Evolutionary conservation across 2,113 vertebrate species (phyloP), one percentile per base, ranked within the genome.

Genomic region (Cinclus cinclus): DNA sequence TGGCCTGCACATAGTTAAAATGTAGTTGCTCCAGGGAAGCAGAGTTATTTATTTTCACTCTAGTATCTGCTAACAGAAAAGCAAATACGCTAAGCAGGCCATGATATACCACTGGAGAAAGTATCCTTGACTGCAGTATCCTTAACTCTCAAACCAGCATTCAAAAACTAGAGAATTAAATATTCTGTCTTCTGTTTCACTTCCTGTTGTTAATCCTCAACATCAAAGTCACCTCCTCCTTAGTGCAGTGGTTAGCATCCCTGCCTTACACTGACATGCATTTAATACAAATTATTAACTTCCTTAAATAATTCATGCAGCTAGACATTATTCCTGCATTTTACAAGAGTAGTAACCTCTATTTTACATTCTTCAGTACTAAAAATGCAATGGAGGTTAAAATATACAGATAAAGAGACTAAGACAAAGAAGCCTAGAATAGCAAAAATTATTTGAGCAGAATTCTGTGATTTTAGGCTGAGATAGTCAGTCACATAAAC

Each of bases 151-250:
- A 97, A 97, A 95, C 96, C 97, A 98, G 94, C 91, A 84, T 95
- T 97, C 97, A 97, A 97, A 95, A 97, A 97, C 98, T 98, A 97
- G 92, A 98, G 98, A 98, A 98, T 98, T 97, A 96, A 96, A 95
- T 92, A 94, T 97, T 98, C 96, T 98, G 97, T 93, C 91, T 97
- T 97, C 98, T 97, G 97, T 97, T 98, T 97, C 94, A 87, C 98
- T 98, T 97, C 98, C 97, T 97, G 97, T 97, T 97, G 98, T 98
- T 98, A 98, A 98, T 89, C 96, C 97, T 96, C 85, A 96, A 98
- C 98, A 98, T 98, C 98, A 98, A 98, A 98, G 98, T 95, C 96
- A 95, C 95, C 97, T 95, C 96, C 92, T 96, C 95, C 97, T 98
- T 98, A 98, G 98, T 97, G 98, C 97, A 98, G 95, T 97, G 97